Conservation (phyloP, 2,797 vertebrate genomes). For the Myotis findleyi region DNA sequence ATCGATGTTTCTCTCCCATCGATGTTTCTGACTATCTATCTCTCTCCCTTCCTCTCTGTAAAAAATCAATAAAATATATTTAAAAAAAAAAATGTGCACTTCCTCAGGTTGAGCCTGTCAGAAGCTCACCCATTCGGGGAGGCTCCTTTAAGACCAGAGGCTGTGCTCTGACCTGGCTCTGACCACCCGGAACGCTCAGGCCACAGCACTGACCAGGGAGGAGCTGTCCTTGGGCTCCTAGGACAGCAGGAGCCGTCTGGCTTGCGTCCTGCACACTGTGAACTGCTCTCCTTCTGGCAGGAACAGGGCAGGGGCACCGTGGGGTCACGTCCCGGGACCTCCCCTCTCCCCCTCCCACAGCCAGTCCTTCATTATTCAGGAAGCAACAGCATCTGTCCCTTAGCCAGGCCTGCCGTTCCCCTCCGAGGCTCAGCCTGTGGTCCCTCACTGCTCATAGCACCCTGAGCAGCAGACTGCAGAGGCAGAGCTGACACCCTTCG, state of each 20-base stretch:
- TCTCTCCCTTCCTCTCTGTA: no score
- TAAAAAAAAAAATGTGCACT: not conserved
- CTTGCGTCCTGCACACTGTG: accelerated
- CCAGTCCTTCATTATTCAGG: not conserved
- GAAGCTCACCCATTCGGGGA: not conserved
- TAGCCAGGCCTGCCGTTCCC: not conserved
- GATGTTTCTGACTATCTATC: no score
- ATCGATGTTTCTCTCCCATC: no score
- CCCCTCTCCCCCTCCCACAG: no score
- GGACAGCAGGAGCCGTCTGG: not conserved
- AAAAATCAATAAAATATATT: no score
- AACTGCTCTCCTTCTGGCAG: accelerated
- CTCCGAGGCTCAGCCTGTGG: not conserved
- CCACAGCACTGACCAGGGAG: not conserved
- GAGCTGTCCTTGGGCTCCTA: not conserved
- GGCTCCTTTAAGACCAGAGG: no score
- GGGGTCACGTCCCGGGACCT: accelerated
- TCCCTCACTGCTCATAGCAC: not conserved
- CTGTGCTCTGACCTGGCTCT: not conserved
- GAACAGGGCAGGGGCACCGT: accelerated
- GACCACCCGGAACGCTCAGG: no score
- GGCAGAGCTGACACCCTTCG: no score
- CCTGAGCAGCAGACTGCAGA: not conserved
- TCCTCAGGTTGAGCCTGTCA: not conserved
- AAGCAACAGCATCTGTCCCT: not conserved